phyloP scores from a whole-genome alignment of 2,888 invertebrate genomes.

The Acanthosepion esculentum region DNA sequence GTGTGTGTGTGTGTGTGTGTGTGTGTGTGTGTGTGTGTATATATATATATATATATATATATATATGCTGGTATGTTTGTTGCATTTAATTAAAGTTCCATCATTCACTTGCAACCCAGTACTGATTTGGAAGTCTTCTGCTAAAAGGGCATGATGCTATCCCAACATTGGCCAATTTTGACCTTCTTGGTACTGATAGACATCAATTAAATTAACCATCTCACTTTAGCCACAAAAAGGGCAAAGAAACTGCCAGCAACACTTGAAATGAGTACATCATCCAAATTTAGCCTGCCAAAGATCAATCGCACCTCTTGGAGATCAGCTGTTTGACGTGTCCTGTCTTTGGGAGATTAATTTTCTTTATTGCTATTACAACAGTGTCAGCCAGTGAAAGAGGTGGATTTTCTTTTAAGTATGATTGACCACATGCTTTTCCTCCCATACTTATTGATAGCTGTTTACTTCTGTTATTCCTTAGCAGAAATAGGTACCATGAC shows the following conservation, averaged over 20 bases:
- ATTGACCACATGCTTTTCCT: neutral
- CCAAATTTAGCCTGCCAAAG: slow-evolving; percentile 13
- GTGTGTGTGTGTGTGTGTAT: neutral
- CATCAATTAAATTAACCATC: neutral
- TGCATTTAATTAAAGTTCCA: slow-evolving; percentile 33
- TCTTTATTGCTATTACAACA: neutral
- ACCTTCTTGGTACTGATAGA: slow-evolving; percentile 8
- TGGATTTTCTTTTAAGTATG: neutral
- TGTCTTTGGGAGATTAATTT: neutral
- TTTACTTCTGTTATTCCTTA: neutral
- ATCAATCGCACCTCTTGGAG: neutral
- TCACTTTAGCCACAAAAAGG: slow-evolving; percentile 17
- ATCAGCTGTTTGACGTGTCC: neutral
- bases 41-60: neutral
- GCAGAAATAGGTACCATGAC: too few relatives aligned
- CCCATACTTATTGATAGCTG: neutral
- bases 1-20: neutral
- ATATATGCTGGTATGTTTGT: neutral
- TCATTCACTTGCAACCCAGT: neutral
- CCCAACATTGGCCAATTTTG: slow-evolving; percentile 33
- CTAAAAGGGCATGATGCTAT: slow-evolving; percentile 20
- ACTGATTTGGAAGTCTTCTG: slow-evolving; percentile 20
- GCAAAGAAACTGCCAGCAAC: neutral
- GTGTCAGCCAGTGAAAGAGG: neutral
- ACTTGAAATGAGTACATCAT: neutral